Evolutionary conservation across 2,113 vertebrate genomes (phyloP).

Genomic region (Acanthochromis polyacanthus): DNA sequence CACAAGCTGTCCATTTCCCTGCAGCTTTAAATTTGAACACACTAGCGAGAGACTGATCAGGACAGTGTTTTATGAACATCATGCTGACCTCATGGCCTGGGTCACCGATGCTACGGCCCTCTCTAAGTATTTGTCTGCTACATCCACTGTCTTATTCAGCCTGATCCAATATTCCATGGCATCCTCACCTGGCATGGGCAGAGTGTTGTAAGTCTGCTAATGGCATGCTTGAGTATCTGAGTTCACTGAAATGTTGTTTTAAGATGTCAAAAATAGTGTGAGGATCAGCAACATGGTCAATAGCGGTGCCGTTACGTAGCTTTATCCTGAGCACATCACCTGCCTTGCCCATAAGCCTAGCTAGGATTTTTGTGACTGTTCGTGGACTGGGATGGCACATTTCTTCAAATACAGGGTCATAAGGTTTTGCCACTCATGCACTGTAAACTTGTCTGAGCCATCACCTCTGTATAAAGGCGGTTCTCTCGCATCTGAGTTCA

Average conservation of each 20-base stretch:
- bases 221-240: neutral
- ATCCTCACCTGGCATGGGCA: neutral
- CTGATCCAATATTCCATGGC: slow-evolving; percentile 19
- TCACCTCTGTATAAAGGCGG: slow-evolving; percentile 1
- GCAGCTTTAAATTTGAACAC: slow-evolving; percentile 14
- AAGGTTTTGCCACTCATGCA: slow-evolving; percentile 2
- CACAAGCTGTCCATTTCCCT: neutral
- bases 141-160: slow-evolving; percentile 13
- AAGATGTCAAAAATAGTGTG: neutral
- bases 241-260: neutral
- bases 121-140: neutral
- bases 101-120: neutral
- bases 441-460: slow-evolving; percentile 4
- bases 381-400: neutral
- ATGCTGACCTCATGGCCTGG: slow-evolving; percentile 7
- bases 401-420: neutral
- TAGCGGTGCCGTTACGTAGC: neutral
- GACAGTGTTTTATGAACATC: slow-evolving; percentile 21
- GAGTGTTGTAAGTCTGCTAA: neutral
- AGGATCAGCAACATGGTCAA: too few species aligned
- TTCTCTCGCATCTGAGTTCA: neutral
- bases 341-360: neutral
- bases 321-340: neutral
- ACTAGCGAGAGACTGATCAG: neutral
- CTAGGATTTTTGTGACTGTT: neutral